Base-by-base conservation (phyloP, 2,113 vertebrate species). In the Origma solitaria region DNA sequence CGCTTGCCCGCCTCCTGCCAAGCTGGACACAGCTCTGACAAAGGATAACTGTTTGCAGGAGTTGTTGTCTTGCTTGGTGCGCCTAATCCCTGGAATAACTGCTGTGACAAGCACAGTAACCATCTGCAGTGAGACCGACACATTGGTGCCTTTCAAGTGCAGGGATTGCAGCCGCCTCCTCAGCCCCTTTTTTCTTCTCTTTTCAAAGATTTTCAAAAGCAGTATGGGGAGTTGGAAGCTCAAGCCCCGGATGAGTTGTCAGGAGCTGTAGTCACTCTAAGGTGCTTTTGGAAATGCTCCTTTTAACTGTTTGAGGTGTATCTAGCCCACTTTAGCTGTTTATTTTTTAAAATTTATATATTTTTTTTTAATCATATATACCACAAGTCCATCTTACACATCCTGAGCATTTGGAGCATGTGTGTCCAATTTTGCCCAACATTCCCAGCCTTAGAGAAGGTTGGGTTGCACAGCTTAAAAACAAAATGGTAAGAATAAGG, bases 21-120 rank as follows among this genome's bases (percentile, higher is more conserved):
- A 64, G 92, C 90, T 60, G 85, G 79, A 49, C 82, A 75, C 58
- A 21, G 73, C 81, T 62, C 86, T 81, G 71, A 95, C 95, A 96
- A 96, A 95, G 88, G 60, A 51, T 85, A 86, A 83, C 90, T 97
- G 95, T 95, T 82, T 16, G 38, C 30, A 91, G 88, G 64, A 81
- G 69, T 65, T 95, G 90, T 93, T 96, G 93, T 94, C 92, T 27
- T 90, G 65, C 80, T 76, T 40, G 25, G 82, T 84, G 92, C 78
- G 90, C 86, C 90, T 84, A 73, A 90, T 93, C 90, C 86, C 82
- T 82, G 85, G 38, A 35, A 65, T 90, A 86, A 86, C 68, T 56
- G 76, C 93, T 94, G 94, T 92, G 92, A 90, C 88, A 42, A 57
- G 92, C 93, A 60, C 2, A 93, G 79, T 62, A 75, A 86, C 88